A percentile compares a stretch with the other conserved stretches of the same genome.
Conservation (phyloP, 1,140 invertebrate species). For the Metopolophium dirhodum region DNA sequence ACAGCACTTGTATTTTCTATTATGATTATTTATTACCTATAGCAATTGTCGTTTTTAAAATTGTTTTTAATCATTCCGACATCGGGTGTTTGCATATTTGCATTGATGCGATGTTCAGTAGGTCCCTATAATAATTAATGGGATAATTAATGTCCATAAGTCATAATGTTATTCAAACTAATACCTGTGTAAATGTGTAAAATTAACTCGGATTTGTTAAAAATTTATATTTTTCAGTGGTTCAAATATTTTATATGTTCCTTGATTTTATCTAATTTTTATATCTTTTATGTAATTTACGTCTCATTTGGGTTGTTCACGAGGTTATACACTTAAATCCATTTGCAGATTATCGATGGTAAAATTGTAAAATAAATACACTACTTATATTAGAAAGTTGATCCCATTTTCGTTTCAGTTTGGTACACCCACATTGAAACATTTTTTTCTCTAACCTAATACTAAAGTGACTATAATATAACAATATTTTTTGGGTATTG, state of each 20-base stretch:
- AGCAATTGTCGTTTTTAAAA: not conserved
- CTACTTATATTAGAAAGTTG: conserved; percentile 8
- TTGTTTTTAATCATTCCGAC: not conserved
- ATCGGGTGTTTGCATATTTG: not conserved
- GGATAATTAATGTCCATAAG: not conserved
- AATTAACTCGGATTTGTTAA: not conserved
- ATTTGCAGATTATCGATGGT: not conserved
- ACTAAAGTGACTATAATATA: not conserved
- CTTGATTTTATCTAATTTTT: not conserved
- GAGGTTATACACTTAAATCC: not conserved
- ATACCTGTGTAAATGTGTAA: not conserved
- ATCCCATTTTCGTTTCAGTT: not conserved
- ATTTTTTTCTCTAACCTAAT: not conserved
- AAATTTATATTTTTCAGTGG: not conserved
- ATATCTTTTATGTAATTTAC: not conserved
- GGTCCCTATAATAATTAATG: not conserved
- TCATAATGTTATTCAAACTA: not conserved
- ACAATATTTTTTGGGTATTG: not conserved
- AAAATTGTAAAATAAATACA: not conserved
- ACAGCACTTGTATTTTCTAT: not conserved
- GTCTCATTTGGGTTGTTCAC: not conserved
- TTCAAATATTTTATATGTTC: not conserved
- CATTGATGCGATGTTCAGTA: not conserved
- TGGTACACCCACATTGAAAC: not conserved
- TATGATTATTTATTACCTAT: not conserved